phyloP scores from a whole-genome alignment of 2,113 vertebrate genomes.

The Guaruba guarouba region DNA sequence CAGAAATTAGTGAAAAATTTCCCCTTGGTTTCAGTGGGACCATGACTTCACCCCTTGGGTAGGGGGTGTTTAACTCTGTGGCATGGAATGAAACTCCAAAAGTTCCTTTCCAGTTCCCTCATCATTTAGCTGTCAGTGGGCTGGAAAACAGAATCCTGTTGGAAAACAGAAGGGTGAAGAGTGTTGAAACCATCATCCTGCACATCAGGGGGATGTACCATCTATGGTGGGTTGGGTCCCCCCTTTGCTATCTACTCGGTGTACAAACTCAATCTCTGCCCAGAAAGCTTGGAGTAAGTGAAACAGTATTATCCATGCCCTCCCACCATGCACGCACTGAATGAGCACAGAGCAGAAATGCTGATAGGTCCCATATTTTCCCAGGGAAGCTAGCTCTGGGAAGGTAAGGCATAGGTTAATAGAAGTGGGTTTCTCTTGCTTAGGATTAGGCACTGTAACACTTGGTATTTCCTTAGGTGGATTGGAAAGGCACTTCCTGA shows the following conservation, averaged over 20 bases:
- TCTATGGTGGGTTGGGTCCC: accelerated
- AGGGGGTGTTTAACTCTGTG: background rate
- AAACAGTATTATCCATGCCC: accelerated
- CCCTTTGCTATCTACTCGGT: background rate
- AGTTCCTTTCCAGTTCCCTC: background rate
- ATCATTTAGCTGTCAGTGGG: background rate
- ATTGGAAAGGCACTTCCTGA: background rate
- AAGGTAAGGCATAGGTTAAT: too few relatives aligned
- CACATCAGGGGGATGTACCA: too few relatives aligned
- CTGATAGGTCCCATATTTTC: background rate
- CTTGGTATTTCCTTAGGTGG: background rate
- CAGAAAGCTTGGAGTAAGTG: background rate
- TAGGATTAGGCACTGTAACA: background rate
- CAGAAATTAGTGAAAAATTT: background rate
- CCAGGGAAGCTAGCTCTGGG: background rate
- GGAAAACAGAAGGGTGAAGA: background rate
- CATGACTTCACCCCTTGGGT: background rate
- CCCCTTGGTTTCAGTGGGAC: background rate
- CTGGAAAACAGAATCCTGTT: background rate
- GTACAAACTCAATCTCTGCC: background rate
- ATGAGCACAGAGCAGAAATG: background rate
- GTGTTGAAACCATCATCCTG: background rate
- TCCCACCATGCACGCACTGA: background rate
- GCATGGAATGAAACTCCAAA: background rate
- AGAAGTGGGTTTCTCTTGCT: background rate